Conservation (phyloP, 2,888 invertebrate genomes). For the Selenia dentaria region DNA sequence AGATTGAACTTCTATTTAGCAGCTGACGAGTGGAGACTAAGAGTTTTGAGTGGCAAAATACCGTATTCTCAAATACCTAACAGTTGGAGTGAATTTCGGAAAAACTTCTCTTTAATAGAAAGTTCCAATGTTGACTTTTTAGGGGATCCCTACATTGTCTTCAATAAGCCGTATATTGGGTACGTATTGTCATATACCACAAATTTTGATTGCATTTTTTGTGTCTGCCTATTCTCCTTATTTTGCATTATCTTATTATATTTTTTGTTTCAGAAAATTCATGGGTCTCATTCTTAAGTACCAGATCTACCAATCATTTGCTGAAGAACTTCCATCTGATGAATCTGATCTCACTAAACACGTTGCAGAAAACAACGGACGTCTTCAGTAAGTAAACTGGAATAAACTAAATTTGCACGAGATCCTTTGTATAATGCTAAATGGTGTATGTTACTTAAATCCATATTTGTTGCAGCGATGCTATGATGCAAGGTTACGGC, state of each 20-base stretch:
- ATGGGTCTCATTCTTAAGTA: slow-evolving; percentile 83
- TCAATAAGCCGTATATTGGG: slow-evolving; percentile 84
- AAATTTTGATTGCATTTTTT: slow-evolving; percentile 7
- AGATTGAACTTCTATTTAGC: slow-evolving; percentile 83
- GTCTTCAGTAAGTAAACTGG: slow-evolving; percentile 63
- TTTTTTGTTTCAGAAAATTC: slow-evolving; percentile 69
- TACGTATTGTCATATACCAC: slow-evolving; percentile 41
- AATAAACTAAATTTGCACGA: no score
- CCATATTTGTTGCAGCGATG: slow-evolving; percentile 53
- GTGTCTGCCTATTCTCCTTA: no score
- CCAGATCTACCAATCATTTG: slow-evolving; percentile 80
- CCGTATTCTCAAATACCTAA: slow-evolving; percentile 56
- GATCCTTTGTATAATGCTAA: no score
- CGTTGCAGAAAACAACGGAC: slow-evolving; percentile 63
- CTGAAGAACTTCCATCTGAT: slow-evolving; percentile 72
- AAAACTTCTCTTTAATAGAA: slow-evolving; percentile 72
- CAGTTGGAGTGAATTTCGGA: slow-evolving; percentile 81
- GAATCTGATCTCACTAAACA: slow-evolving; percentile 72
- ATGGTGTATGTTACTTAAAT: no score
- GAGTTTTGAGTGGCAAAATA: slow-evolving; percentile 66
- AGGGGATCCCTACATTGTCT: slow-evolving; percentile 75
- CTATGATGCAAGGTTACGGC: slow-evolving; percentile 75
- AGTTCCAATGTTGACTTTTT: slow-evolving; percentile 77
- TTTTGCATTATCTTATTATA: not conserved
- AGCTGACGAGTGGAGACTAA: slow-evolving; percentile 83